Percentiles rank a stretch among this genome's conserved stretches.
Evolutionary conservation across 2,797 vertebrate species (phyloP).

Genomic region (Paedocypris micromegethes): DNA sequence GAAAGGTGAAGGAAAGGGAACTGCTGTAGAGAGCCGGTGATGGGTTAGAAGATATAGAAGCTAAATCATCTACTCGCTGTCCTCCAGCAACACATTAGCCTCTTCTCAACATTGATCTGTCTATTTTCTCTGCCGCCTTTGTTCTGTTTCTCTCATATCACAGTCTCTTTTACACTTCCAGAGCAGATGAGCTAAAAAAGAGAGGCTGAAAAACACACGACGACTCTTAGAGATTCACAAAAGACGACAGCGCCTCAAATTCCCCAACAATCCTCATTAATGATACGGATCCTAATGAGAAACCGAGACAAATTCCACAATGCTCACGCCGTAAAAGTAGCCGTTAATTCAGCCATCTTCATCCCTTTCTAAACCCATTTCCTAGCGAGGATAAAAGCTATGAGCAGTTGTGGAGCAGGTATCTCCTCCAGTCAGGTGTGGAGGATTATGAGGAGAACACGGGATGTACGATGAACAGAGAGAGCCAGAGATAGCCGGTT

Average conservation of each 20-base stretch:
- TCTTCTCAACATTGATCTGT: slow-evolving; percentile 3
- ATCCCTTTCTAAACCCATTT: slow-evolving; percentile 31
- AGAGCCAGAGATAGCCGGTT: slow-evolving; percentile 14
- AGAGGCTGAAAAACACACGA: neutral
- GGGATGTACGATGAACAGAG: slow-evolving; percentile 11
- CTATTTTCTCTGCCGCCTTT: neutral
- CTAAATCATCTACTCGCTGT: slow-evolving; percentile 13
- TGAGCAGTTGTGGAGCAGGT: neutral
- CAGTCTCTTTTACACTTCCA: neutral
- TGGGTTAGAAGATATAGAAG: slow-evolving; percentile 15
- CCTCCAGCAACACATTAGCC: slow-evolving; percentile 21
- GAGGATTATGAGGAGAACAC: slow-evolving; percentile 36
- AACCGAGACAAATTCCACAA: slow-evolving; percentile 1
- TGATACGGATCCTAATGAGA: slow-evolving; percentile 10
- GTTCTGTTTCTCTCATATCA: neutral
- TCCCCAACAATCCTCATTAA: neutral
- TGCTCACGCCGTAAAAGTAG: slow-evolving; percentile 13
- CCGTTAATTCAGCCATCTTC: slow-evolving; percentile 11
- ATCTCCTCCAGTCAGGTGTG: slow-evolving; percentile 33
- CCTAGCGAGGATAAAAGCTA: slow-evolving; percentile 1
- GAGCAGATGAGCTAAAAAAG: neutral
- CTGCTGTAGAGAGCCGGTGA: neutral
- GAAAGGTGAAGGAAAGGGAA: neutral
- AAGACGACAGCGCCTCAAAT: neutral
- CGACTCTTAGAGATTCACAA: neutral